These are phyloP conservation scores for Egretta garzetta DNA, from an alignment of 2,113 vertebrate genomes.

Conservation along the genomic window DNA sequence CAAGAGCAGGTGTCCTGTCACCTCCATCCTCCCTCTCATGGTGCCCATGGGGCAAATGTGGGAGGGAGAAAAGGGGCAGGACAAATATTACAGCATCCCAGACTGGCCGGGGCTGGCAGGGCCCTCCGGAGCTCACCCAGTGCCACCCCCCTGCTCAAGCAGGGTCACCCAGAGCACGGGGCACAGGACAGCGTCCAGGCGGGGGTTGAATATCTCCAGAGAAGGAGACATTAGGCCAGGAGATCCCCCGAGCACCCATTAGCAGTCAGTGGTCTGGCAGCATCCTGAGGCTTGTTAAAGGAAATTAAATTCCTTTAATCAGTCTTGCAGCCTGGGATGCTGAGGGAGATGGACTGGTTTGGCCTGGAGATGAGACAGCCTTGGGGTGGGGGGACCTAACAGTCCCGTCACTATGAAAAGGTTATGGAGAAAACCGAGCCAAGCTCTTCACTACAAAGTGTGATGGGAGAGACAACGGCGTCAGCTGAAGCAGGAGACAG, in stretches of 20 bases:
- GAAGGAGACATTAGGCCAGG: background rate
- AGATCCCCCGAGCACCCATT: background rate
- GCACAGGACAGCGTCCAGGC: too few species aligned
- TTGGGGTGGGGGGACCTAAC: background rate
- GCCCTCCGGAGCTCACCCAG: too few species aligned
- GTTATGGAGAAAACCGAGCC: background rate
- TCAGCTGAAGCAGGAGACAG: background rate
- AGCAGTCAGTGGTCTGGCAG: rapidly evolving
- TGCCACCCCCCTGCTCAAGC: too few species aligned
- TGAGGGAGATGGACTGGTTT: background rate
- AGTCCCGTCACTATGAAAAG: background rate
- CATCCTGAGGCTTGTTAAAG: rapidly evolving
- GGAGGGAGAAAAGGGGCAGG: background rate
- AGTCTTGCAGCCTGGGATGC: background rate
- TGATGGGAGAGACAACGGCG: rapidly evolving
- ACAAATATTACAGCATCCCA: background rate
- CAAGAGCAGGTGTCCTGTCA: background rate
- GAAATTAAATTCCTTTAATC: background rate
- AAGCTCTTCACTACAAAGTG: background rate
- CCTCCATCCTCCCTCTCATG: background rate
- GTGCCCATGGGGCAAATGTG: rapidly evolving
- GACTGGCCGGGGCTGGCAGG: too few species aligned
- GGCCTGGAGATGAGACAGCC: background rate
- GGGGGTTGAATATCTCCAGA: too few species aligned
- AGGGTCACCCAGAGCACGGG: too few species aligned